A percentile compares a stretch with the other conserved stretches of the same genome.
These are phyloP conservation scores for Echeneis naucrates DNA, from an alignment of 2,797 vertebrate genomes.

Conservation along the genomic window DNA sequence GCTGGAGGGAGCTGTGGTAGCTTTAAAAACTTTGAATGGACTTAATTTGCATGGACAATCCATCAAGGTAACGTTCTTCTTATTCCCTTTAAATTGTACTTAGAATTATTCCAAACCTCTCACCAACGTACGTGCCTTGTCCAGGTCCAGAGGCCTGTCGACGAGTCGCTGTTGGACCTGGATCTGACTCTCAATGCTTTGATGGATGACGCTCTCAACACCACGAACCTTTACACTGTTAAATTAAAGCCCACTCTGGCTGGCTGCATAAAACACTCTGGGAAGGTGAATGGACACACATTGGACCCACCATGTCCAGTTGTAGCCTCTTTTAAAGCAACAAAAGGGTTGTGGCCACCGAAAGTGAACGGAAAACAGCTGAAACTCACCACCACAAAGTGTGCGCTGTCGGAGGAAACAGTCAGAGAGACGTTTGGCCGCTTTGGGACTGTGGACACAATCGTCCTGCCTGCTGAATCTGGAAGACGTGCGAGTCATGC, in stretches of 20 bases:
- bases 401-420: conserved; percentile 74
- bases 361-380: conserved; percentile 12
- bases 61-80: conserved; percentile 81
- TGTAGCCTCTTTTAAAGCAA: background rate
- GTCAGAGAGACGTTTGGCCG: conserved; percentile 78
- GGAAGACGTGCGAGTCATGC: conserved; percentile 80
- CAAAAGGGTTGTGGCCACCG: background rate
- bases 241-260: conserved; percentile 28
- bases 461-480: conserved; percentile 78
- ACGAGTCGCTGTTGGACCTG: conserved; percentile 83
- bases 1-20: conserved; percentile 88
- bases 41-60: conserved; percentile 76
- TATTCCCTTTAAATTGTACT: background rate
- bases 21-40: conserved; percentile 83
- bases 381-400: background rate
- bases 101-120: background rate
- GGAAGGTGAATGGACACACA: conserved; percentile 41
- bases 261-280: background rate
- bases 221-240: conserved; percentile 79
- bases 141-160: conserved; percentile 88
- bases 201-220: conserved; percentile 80
- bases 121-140: background rate
- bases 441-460: conserved; percentile 79
- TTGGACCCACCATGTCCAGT: background rate
- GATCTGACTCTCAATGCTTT: conserved; percentile 82